Evolutionary conservation across 2,888 invertebrate genomes (phyloP).

Genomic region (Rotaria magnacalcarata): DNA sequence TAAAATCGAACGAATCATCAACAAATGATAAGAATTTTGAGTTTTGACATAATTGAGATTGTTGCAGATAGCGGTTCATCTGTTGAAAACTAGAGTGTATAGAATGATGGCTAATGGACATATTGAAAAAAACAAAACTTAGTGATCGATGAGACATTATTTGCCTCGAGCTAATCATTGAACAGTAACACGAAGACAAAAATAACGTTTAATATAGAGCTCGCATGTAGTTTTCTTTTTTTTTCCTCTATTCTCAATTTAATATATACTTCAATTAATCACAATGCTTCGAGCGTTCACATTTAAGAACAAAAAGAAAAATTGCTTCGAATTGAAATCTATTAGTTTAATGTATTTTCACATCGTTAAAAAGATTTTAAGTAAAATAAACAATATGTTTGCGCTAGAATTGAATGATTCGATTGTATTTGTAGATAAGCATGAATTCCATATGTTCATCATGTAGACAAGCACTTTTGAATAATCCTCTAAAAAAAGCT

Average conservation of each 20-base stretch:
- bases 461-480: background rate
- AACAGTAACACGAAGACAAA: background rate
- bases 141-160: background rate
- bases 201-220: background rate
- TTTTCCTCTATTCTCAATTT: no score
- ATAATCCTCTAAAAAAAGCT: background rate
- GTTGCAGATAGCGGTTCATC: background rate
- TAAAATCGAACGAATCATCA: no score
- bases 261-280: background rate
- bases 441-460: background rate
- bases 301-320: background rate
- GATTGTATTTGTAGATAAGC: background rate
- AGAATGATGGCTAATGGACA: background rate
- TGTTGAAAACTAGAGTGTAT: background rate
- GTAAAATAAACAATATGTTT: no score
- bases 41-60: background rate
- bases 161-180: background rate
- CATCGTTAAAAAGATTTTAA: background rate
- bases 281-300: background rate
- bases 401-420: no score
- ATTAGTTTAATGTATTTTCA: conserved; percentile 4
- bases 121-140: background rate
- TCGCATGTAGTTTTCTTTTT: background rate
- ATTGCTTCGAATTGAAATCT: background rate
- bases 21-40: background rate